Evolutionary conservation across 2,113 vertebrate species (phyloP).

Genomic region (Pteronura brasiliensis): DNA sequence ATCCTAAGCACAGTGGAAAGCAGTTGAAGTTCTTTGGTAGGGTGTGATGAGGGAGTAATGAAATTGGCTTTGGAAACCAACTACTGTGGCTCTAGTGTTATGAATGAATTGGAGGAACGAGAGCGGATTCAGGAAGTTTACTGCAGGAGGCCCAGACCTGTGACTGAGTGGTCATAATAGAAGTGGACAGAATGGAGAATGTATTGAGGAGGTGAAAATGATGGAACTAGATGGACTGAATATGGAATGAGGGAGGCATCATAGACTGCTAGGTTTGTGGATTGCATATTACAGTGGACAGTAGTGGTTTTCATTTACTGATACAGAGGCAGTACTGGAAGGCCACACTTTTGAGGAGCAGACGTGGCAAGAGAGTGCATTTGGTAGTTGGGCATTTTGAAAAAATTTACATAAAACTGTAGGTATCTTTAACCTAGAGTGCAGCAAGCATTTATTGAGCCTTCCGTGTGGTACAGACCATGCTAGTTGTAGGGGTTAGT

Average conservation of each 20-base stretch:
- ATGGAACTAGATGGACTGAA: background rate
- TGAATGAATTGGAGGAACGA: background rate
- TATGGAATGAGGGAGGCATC: background rate
- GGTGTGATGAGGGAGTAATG: background rate
- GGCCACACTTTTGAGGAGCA: background rate
- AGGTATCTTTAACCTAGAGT: background rate
- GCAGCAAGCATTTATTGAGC: background rate
- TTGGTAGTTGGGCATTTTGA: background rate
- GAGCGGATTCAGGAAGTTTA: background rate
- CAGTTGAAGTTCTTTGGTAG: background rate
- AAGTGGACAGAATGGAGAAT: background rate
- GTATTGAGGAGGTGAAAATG: slow-evolving; percentile 17
- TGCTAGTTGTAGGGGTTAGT: background rate
- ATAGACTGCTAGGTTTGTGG: background rate
- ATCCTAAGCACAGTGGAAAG: background rate
- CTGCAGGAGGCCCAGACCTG: background rate
- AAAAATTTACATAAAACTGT: background rate
- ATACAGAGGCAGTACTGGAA: background rate
- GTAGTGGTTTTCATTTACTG: background rate
- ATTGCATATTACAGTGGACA: background rate
- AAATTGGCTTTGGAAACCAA: slow-evolving; percentile 9
- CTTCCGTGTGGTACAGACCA: background rate
- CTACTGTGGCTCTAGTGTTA: background rate
- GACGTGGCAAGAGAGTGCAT: background rate
- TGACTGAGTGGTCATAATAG: background rate